phyloP scores from a whole-genome alignment of 2,888 invertebrate species.

The Amblyjoppa proteus region DNA sequence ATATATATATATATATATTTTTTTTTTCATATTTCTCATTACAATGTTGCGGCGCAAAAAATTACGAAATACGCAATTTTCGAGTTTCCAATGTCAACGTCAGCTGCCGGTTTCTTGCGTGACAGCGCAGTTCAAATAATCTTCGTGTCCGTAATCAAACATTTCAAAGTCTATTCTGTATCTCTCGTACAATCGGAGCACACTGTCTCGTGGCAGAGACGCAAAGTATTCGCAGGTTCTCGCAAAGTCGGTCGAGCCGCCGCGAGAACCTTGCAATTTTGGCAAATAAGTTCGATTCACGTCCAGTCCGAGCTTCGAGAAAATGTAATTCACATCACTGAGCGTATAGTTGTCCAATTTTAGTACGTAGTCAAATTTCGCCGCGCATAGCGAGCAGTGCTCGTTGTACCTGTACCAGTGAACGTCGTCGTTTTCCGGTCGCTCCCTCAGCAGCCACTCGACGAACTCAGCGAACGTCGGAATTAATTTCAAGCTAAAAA shows the following conservation, averaged over 20 bases:
- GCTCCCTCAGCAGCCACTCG: constrained; percentile 78
- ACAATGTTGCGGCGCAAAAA: not conserved
- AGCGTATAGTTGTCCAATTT: constrained; percentile 79
- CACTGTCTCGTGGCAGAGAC: constrained; percentile 74
- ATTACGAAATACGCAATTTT: not conserved
- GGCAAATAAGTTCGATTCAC: constrained; percentile 71
- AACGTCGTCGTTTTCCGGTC: constrained; percentile 78
- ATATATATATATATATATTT: no score
- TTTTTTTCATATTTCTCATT: not conserved
- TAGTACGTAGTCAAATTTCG: constrained; percentile 79
- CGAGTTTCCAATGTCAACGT: constrained; percentile 3
- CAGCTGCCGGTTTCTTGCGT: not conserved
- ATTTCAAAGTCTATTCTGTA: constrained; percentile 83
- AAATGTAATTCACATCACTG: constrained; percentile 75
- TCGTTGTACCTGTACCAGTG: constrained; percentile 82
- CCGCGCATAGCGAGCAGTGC: constrained; percentile 81
- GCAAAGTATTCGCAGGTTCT: constrained; percentile 81
- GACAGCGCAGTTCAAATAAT: constrained; percentile 77
- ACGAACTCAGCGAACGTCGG: constrained; percentile 83
- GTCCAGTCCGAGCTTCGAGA: constrained; percentile 73
- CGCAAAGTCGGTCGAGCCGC: constrained; percentile 77
- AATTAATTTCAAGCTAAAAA: constrained; percentile 78
- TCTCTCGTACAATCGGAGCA: constrained; percentile 77
- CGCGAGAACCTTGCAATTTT: constrained; percentile 74
- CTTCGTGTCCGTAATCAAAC: constrained; percentile 79